Conservation (phyloP, 2,888 invertebrate genomes). For the Cephus spinipes region DNA sequence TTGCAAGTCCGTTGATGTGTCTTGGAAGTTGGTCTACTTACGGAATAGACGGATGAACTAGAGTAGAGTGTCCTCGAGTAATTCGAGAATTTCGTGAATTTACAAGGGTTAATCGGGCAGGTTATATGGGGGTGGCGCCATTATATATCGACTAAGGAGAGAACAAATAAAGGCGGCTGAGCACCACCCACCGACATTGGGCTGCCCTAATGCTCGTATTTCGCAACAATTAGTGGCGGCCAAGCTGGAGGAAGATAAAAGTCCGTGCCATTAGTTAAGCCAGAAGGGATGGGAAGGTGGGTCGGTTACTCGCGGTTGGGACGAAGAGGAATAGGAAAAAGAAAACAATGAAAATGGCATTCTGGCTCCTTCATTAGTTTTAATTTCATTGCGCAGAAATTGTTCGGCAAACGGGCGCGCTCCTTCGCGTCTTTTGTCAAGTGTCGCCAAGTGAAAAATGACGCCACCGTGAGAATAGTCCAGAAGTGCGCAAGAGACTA, state of each 20-base stretch:
- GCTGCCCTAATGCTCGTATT: conserved; percentile 20
- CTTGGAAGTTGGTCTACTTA: neutral
- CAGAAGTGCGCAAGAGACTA: neutral
- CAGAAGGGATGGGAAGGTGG: neutral
- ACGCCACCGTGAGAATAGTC: neutral
- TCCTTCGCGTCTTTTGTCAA: neutral
- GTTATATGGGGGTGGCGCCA: neutral
- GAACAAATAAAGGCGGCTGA: conserved; percentile 1
- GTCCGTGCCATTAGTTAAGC: conserved; percentile 23
- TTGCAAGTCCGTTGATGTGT: neutral
- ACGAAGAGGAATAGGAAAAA: neutral
- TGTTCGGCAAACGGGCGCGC: neutral
- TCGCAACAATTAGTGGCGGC: conserved; percentile 26
- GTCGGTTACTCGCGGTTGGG: neutral
- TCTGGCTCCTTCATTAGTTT: conserved; percentile 2
- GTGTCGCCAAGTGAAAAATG: neutral
- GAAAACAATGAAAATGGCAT: neutral
- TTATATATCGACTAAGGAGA: neutral
- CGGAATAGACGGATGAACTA: neutral
- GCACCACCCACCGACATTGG: neutral
- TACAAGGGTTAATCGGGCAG: neutral
- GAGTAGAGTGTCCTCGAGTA: neutral
- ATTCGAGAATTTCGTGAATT: neutral
- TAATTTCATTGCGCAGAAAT: conserved; percentile 3
- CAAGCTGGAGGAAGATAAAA: conserved; percentile 27